Evolutionary conservation across 2,888 invertebrate genomes (phyloP).

Genomic region (Ormia ochracea): DNA sequence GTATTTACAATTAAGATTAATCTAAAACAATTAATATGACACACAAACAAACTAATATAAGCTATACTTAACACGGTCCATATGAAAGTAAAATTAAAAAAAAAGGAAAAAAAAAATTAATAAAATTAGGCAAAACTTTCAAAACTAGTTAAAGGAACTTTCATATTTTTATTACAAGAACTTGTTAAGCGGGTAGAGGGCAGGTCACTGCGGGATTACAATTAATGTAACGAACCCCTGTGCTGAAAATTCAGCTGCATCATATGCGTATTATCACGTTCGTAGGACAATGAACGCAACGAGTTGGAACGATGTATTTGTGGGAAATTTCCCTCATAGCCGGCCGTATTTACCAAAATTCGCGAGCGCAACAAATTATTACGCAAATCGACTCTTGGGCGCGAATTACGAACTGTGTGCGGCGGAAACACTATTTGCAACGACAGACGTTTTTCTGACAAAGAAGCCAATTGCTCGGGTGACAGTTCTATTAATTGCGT

Average conservation of each 20-base stretch:
- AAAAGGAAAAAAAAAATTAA: too few relatives aligned
- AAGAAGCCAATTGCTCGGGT: slow-evolving; percentile 74
- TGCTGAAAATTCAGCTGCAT: slow-evolving; percentile 71
- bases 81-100: neutral
- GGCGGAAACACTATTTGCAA: slow-evolving; percentile 75
- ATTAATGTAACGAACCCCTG: slow-evolving; percentile 72
- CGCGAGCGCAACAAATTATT: slow-evolving; percentile 73
- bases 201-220: neutral
- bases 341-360: slow-evolving; percentile 64
- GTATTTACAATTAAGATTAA: slow-evolving; percentile 26
- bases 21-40: slow-evolving; percentile 9
- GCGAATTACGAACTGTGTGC: slow-evolving; percentile 68
- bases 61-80: neutral
- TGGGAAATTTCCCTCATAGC: slow-evolving; percentile 64
- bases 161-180: neutral
- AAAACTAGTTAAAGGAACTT: slow-evolving; percentile 27
- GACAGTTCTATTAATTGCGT: slow-evolving; percentile 74
- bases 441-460: slow-evolving; percentile 75
- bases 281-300: slow-evolving; percentile 67
- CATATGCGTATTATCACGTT: slow-evolving; percentile 67
- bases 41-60: slow-evolving; percentile 12
- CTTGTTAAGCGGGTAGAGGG: neutral
- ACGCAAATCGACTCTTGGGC: slow-evolving; percentile 68
- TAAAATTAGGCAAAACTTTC: neutral
- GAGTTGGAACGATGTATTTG: slow-evolving; percentile 73